Conservation (phyloP, 2,113 vertebrate species). For the Penelope pileata region DNA sequence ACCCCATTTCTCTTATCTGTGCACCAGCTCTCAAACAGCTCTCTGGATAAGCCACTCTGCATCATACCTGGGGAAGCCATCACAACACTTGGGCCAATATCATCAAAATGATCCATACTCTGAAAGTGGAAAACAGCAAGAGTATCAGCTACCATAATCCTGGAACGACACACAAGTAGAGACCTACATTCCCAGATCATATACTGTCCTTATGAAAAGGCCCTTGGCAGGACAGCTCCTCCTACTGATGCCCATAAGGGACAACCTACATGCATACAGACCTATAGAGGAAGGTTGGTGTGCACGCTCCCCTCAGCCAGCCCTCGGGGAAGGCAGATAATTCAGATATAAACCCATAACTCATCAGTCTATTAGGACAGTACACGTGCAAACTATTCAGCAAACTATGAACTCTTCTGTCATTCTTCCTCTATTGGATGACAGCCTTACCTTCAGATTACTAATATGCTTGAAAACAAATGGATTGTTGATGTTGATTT, state of each 20-base stretch:
- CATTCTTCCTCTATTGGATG: neutral
- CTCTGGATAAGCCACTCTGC: slow-evolving; percentile 96
- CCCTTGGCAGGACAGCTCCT: neutral
- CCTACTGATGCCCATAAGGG: neutral
- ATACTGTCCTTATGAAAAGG: neutral
- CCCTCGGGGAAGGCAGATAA: neutral
- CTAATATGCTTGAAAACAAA: slow-evolving; percentile 99
- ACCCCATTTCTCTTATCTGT: slow-evolving; percentile 98
- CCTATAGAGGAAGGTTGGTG: neutral
- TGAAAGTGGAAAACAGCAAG: slow-evolving; percentile 48
- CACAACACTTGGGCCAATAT: slow-evolving; percentile 98
- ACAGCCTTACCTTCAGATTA: slow-evolving; percentile 88
- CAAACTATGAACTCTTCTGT: neutral
- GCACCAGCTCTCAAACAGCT: slow-evolving; percentile 99
- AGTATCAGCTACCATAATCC: neutral
- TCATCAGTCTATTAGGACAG: neutral
- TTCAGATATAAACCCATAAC: neutral
- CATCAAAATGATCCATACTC: slow-evolving; percentile 99
- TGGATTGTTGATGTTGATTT: slow-evolving; percentile 98
- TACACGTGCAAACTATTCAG: neutral
- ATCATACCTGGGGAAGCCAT: slow-evolving; percentile 99
- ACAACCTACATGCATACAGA: neutral
- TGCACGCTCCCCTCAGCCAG: neutral
- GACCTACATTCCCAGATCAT: neutral
- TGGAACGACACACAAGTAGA: accelerated